Percentiles rank a stretch among this genome's conserved stretches.
Conservation (phyloP, 2,888 invertebrate species). For the Piscicola geometra region DNA sequence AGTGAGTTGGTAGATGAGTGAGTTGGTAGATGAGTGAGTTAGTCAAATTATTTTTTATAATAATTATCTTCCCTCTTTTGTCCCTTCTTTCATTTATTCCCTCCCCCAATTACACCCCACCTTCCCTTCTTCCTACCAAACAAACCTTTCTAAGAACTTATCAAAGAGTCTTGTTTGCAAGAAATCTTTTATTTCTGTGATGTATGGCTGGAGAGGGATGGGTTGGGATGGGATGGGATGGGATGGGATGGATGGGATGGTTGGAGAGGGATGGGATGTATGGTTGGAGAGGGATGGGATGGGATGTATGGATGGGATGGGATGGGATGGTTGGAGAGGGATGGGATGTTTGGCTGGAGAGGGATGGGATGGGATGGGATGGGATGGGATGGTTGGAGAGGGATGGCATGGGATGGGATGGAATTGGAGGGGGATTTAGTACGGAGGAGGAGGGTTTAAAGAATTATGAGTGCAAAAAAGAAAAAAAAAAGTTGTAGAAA, state of each 20-base stretch:
- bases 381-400: background rate
- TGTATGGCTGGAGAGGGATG: constrained; percentile 74
- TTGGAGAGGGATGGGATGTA: constrained; percentile 74
- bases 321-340: background rate
- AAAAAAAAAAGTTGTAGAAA: background rate
- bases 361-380: background rate
- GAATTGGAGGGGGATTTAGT: too few relatives aligned
- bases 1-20: too few relatives aligned
- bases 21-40: too few relatives aligned
- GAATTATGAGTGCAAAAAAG: background rate
- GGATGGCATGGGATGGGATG: too few relatives aligned
- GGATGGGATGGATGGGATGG: background rate
- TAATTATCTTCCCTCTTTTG: too few relatives aligned
- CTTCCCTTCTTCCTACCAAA: too few relatives aligned
- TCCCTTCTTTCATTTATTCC: too few relatives aligned
- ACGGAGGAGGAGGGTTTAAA: too few relatives aligned
- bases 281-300: constrained; percentile 65
- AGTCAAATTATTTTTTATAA: too few relatives aligned
- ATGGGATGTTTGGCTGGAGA: constrained; percentile 90
- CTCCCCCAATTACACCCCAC: too few relatives aligned
- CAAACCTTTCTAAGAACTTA: constrained; percentile 94
- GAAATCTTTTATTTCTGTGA: constrained; percentile 97
- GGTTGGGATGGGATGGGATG: background rate
- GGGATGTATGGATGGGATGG: background rate
- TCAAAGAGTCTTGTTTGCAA: constrained; percentile 93